Percentiles rank a stretch among this genome's conserved stretches.
These are phyloP conservation scores for Cecropterus lyciades DNA, from an alignment of 1,140 invertebrate genomes.

Conservation along the genomic window DNA sequence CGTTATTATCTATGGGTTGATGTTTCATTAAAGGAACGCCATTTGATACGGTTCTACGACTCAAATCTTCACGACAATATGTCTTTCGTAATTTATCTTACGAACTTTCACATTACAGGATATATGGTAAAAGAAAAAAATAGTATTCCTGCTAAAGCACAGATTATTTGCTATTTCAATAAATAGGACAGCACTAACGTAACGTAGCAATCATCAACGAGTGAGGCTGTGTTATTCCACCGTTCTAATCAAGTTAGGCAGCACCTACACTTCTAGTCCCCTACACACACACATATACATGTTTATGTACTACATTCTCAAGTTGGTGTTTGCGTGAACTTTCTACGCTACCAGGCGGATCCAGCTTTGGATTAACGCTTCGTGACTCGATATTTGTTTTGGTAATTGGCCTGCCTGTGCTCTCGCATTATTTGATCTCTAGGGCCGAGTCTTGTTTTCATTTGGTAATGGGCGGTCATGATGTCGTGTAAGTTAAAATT, in stretches of 20 bases:
- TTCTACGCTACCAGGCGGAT: slow-evolving; percentile 2
- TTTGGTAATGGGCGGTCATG: slow-evolving; percentile 5
- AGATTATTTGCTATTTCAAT: no score
- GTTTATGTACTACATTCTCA: slow-evolving; percentile 1
- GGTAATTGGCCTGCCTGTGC: slow-evolving; percentile 18
- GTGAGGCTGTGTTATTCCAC: slow-evolving; percentile 5
- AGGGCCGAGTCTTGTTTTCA: not conserved
- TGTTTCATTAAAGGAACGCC: no score
- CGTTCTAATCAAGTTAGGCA: slow-evolving; percentile 9
- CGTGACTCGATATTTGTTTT: slow-evolving; percentile 25
- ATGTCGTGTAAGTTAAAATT: no score
- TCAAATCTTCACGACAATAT: no score
- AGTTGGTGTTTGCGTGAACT: slow-evolving; percentile 19
- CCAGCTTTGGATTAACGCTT: slow-evolving; percentile 23
- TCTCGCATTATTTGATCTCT: slow-evolving; percentile 14
- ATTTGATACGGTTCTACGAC: no score
- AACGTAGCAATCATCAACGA: slow-evolving; percentile 18
- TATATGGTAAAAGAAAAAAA: no score
- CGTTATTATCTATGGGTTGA: no score
- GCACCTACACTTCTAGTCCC: not conserved
- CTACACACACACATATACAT: not conserved
- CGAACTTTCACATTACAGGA: no score
- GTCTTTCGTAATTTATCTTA: no score
- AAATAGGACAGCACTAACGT: slow-evolving; percentile 9
- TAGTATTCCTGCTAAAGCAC: no score